Conservation (phyloP, 2,113 vertebrate species). For the Ochotona princeps region DNA sequence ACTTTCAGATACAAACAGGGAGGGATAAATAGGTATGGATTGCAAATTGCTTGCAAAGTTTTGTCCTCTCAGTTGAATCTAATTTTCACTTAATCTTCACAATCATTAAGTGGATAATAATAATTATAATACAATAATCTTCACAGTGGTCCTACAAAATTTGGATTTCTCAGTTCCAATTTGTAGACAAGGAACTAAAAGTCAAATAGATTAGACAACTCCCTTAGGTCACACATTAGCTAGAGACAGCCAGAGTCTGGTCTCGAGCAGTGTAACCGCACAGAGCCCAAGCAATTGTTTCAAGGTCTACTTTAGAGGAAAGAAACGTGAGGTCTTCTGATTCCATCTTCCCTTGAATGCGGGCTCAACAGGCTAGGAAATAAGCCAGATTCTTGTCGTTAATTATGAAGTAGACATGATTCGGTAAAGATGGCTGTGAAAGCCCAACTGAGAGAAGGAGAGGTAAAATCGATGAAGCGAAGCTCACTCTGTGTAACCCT, state of each 20-base stretch:
- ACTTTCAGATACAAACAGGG: not conserved
- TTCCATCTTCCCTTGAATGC: not conserved
- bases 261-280: not conserved
- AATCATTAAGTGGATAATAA: not conserved
- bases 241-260: not conserved
- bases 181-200: not conserved
- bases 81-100: not conserved
- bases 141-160: not conserved
- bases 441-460: constrained; percentile 55
- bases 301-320: not conserved
- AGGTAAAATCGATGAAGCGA: constrained; percentile 18
- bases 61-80: not conserved
- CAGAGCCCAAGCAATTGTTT: not conserved
- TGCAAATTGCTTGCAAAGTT: not conserved
- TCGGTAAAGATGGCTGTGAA: constrained; percentile 48
- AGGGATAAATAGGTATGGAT: not conserved
- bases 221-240: not conserved
- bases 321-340: not conserved
- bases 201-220: not conserved
- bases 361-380: constrained; percentile 54
- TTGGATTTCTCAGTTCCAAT: not conserved
- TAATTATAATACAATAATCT: not conserved
- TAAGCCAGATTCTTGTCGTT: constrained; percentile 21
- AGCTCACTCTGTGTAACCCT: constrained; percentile 46
- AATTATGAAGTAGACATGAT: constrained; percentile 64